Base-by-base conservation (phyloP, 2,888 invertebrate species). In the Dendrolimus pini region DNA sequence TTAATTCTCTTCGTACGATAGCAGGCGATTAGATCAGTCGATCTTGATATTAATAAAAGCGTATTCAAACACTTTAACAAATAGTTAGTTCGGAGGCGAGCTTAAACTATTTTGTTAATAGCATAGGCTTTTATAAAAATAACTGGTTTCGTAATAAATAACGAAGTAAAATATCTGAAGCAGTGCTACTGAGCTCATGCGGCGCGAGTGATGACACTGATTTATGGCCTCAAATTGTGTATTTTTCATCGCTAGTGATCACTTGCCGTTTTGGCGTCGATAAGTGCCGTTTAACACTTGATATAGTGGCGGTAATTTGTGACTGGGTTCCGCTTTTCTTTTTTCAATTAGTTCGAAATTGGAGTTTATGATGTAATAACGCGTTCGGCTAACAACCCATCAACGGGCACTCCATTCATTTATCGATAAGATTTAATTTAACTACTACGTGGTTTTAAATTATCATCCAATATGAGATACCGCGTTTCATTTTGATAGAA, bases 281-380 rank as follows among this genome's bases (percentile, higher is more conserved):
- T 89, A 89, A 89, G 80, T 88, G 83, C 82, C 88, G 83, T 85
- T 89, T 89, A 89, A 85, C 90, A 89, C 89, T 85, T 90, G 90
- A 90, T 90, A 72, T 89, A 90, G 89, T 90, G 89, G 86, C 85
- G 72, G 83, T 90, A 90, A 90, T 90, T 88, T 87, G 86, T 82
- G 84, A 74, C 73, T 77, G 76, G 74, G 78, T 78, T 78, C 13
- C 79, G 75, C 77, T 86, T 85, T 86, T 84, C 80, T 74, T 79
- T 88, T 89, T 89, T 90, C 90, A 89, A 90, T 90, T 89, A 89
- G 78, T 69, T 67, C 67, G 60, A 85, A 88, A 90, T 87, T 86
- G 85, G 76, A 75, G 78, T 83, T 82, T 82, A 82, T 82, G 79
- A 74, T 78, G 80, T 77, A 82, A 82, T 77, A 74, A 77, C 70